Conservation (phyloP, 2,797 vertebrate genomes). For the Percopsis omiscomaycus region DNA sequence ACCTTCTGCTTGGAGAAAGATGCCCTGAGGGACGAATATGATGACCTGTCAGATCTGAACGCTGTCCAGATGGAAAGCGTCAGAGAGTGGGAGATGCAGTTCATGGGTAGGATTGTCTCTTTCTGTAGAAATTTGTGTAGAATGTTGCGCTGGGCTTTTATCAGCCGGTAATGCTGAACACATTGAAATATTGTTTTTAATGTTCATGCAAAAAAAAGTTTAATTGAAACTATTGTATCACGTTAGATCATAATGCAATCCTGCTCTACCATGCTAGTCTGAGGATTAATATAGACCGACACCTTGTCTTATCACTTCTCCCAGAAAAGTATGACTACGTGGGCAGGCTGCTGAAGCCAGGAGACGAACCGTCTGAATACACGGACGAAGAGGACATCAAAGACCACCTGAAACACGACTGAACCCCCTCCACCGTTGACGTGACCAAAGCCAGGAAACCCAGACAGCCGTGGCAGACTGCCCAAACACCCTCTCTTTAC, state of each 20-base stretch:
- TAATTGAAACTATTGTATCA: no score
- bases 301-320: conserved; percentile 4
- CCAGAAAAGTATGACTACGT: conserved; percentile 99
- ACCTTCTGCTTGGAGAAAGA: conserved; percentile 98
- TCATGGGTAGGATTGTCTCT: conserved; percentile 83
- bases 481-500: conserved; percentile 58
- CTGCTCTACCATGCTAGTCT: no score
- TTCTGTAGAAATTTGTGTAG: no score
- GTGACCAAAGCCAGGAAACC: conserved; percentile 90
- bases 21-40: conserved; percentile 93
- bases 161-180: no score
- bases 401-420: conserved; percentile 98
- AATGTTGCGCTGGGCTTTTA: no score
- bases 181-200: no score
- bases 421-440: conserved; percentile 80
- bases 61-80: conserved; percentile 99
- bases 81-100: conserved; percentile 99
- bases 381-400: conserved; percentile 99
- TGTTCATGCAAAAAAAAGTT: no score
- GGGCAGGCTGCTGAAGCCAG: conserved; percentile 95
- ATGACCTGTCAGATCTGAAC: conserved; percentile 96
- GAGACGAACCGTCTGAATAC: conserved; percentile 98
- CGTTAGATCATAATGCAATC: no score
- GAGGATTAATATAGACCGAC: no score
- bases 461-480: conserved; percentile 85